A percentile compares a stretch with the other conserved stretches of the same genome.
These are phyloP conservation scores for Chionoecetes opilio DNA, from an alignment of 1,140 invertebrate species.

Conservation along the genomic window DNA sequence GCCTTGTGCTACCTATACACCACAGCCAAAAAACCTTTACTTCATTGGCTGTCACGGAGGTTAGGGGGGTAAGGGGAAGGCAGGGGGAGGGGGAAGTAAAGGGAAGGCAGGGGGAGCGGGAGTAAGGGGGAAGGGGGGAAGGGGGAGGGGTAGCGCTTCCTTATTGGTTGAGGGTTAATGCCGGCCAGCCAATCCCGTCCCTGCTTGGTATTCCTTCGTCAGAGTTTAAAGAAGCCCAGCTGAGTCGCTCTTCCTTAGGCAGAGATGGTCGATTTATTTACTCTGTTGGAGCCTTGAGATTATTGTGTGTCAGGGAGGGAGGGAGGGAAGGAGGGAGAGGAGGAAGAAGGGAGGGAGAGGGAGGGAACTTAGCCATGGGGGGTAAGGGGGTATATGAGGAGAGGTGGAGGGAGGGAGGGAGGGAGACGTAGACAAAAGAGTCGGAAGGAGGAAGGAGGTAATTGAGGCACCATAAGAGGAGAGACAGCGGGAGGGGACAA, in stretches of 20 bases:
- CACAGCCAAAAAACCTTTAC: too few relatives aligned
- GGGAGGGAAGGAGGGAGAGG: not conserved
- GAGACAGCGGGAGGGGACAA: not conserved
- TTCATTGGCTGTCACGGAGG: too few relatives aligned
- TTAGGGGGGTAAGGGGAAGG: too few relatives aligned
- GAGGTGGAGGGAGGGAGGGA: not conserved
- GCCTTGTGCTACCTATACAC: too few relatives aligned
- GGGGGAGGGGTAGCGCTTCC: not conserved
- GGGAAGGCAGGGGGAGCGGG: too few relatives aligned
- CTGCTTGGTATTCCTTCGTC: not conserved
- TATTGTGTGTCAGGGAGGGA: not conserved
- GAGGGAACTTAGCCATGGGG: too few relatives aligned
- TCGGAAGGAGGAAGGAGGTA: not conserved
- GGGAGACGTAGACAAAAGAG: not conserved
- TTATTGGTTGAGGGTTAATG: slow-evolving; percentile 1
- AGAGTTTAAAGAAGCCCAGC: too few relatives aligned
- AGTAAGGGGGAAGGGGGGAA: not conserved
- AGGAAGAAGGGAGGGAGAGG: not conserved
- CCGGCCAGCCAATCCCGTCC: not conserved
- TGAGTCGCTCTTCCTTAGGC: not conserved
- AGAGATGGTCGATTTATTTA: slow-evolving; percentile 6
- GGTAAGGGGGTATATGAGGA: not conserved
- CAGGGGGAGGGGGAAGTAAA: too few relatives aligned
- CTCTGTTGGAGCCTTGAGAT: not conserved
- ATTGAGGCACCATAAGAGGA: too few relatives aligned